Evolutionary conservation across 1,140 invertebrate species (phyloP).

Genomic region (Pseudomyrmex pallidus): DNA sequence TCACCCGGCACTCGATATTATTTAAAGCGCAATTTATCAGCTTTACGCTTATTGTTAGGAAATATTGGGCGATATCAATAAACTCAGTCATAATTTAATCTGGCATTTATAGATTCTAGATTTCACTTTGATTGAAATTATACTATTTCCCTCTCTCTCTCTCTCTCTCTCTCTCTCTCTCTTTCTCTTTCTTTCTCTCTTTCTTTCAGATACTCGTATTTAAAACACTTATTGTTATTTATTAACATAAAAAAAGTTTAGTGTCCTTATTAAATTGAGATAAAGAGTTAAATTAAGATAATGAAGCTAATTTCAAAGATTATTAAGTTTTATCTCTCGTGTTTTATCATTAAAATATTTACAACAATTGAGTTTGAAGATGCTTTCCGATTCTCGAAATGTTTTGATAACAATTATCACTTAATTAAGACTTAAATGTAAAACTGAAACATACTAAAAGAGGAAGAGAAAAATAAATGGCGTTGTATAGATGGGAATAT

Average conservation of each 20-base stretch:
- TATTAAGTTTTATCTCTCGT: too few relatives aligned
- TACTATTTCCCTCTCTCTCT: too few relatives aligned
- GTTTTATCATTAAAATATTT: not conserved
- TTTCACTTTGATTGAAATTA: slow-evolving; percentile 15
- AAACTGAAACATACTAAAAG: not conserved
- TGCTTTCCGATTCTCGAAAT: slow-evolving; percentile 19
- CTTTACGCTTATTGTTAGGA: slow-evolving; percentile 51
- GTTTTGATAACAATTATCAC: not conserved
- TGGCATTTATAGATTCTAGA: slow-evolving; percentile 27
- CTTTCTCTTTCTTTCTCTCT: too few relatives aligned
- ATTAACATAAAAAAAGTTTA: too few relatives aligned
- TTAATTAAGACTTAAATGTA: not conserved
- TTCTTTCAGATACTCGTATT: too few relatives aligned
- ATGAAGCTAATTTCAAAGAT: too few relatives aligned
- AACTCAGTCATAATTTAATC: slow-evolving; percentile 53
- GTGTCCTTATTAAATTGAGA: too few relatives aligned
- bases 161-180: too few relatives aligned
- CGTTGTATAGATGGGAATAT: not conserved
- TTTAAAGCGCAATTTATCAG: slow-evolving; percentile 61
- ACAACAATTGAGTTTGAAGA: slow-evolving; percentile 1
- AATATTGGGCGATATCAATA: slow-evolving; percentile 57
- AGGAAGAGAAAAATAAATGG: too few relatives aligned
- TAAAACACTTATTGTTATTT: not conserved
- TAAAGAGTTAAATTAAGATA: too few relatives aligned
- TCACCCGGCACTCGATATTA: slow-evolving; percentile 51